Base-by-base conservation (phyloP, 2,113 vertebrate species). In the Grammomys dolichurus region DNA sequence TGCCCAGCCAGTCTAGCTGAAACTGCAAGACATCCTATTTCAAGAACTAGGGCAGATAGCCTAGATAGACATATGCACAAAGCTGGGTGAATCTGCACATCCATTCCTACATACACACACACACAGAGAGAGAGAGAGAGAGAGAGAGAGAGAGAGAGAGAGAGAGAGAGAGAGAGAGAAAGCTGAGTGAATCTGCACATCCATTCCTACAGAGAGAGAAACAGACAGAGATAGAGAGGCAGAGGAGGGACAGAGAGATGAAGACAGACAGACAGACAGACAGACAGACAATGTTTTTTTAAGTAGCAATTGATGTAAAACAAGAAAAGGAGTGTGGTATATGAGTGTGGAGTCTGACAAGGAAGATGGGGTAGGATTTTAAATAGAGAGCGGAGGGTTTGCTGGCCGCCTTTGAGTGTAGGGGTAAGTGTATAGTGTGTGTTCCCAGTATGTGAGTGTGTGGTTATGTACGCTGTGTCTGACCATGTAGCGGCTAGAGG, bases 381-480 rank as follows among this genome's bases (percentile, higher is more conserved):
- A 81, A 91, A 67, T 2, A n/a, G 40, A 17, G 0, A 0, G 1
- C 7, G 63, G 6, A 54, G 33, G 20, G 7, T 36, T 12, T 17
- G 86, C 77, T 8, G 43, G 60, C 60, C 43, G 58, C 65, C 90
- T 93, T 19, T 73, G n/a, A 20, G 36, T 10, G 14, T 40, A 40
- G 33, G 40, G 72, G n/a, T 22, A 20, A 9, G 75, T 48, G 5
- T 11, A 7, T 28, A 46, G 14, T 51, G 26, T 51, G 26, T 78
- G 76, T 76, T 48, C 4, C 40, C 43, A 16, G 73, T 48, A 14
- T 77, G 75, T 48, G 75, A 77, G 75, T 31, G 12, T 14, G 13
- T 16, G 7, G 26, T 31, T 31, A 31, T 19, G 46, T 19, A 33
- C 33, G 46, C 46, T 31, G 46, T 51, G 76, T 51, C 13, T 51